Evolutionary conservation across 2,888 invertebrate species (phyloP).

Genomic region (Chloroclysta siterata): DNA sequence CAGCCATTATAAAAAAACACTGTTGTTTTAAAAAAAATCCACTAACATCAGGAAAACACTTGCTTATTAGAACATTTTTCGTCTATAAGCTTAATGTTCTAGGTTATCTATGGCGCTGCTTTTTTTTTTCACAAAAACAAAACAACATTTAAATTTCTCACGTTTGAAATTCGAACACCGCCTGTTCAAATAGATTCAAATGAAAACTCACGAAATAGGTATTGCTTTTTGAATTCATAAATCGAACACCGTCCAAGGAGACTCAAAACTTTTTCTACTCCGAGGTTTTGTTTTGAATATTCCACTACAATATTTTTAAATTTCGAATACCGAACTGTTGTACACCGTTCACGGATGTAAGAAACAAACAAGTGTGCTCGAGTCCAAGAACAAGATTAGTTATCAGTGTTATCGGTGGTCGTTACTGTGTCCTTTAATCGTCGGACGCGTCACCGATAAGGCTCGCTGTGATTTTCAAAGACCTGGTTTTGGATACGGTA

Average conservation of each 20-base stretch:
- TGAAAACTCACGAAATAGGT: slow-evolving; percentile 5
- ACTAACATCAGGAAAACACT: too few relatives aligned
- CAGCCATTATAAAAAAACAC: not conserved
- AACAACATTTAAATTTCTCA: slow-evolving; percentile 2
- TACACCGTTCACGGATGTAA: slow-evolving; percentile 54
- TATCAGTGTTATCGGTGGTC: slow-evolving; percentile 79
- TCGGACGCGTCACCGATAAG: slow-evolving; percentile 75
- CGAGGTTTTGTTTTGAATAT: not conserved
- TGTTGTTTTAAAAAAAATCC: too few relatives aligned
- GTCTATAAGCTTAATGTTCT: not conserved
- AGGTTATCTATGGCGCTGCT: too few relatives aligned
- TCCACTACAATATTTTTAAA: not conserved
- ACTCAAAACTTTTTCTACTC: not conserved
- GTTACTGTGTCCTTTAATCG: slow-evolving; percentile 81
- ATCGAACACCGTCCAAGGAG: slow-evolving; percentile 10
- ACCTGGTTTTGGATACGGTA: slow-evolving; percentile 59
- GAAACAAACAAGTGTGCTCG: slow-evolving; percentile 71
- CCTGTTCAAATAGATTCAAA: not conserved
- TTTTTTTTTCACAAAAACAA: not conserved
- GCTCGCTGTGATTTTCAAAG: slow-evolving; percentile 54
- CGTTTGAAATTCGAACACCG: slow-evolving; percentile 20
- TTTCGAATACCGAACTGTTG: slow-evolving; percentile 1
- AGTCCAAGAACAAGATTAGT: slow-evolving; percentile 75
- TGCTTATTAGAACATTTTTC: not conserved
- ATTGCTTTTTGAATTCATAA: slow-evolving; percentile 12